Conservation (phyloP, 2,113 vertebrate species). For the Rousettus leschenaultii region DNA sequence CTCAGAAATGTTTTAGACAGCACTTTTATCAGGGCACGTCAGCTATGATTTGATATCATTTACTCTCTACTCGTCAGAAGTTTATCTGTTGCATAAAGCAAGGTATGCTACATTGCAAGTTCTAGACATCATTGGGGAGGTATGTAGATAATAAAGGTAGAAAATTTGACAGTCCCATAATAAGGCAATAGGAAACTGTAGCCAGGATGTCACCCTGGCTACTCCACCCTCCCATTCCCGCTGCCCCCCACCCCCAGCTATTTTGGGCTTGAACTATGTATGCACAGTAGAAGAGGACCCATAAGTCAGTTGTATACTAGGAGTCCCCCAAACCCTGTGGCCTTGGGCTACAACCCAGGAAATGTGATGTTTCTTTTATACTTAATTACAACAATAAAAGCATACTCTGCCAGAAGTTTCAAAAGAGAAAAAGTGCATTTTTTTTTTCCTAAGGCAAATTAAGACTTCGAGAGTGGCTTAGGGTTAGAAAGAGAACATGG, state of each 20-base stretch:
- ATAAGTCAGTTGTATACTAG: neutral
- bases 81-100: neutral
- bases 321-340: neutral
- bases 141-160: neutral
- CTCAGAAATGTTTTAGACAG: neutral
- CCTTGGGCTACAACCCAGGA: neutral
- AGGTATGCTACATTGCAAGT: neutral
- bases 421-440: neutral
- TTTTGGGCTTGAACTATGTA: neutral
- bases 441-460: neutral
- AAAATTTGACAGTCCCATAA: neutral
- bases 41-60: neutral
- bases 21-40: neutral
- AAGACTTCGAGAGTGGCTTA: constrained; percentile 15
- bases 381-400: constrained; percentile 12
- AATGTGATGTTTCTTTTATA: neutral
- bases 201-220: neutral
- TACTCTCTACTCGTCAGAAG: neutral
- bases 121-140: neutral
- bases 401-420: neutral
- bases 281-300: neutral
- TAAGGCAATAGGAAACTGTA: neutral
- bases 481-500: neutral
- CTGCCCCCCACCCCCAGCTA: neutral
- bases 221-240: neutral